These are phyloP conservation scores for Tachyglossus aculeatus DNA, from an alignment of 2,797 vertebrate species.

Conservation along the genomic window DNA sequence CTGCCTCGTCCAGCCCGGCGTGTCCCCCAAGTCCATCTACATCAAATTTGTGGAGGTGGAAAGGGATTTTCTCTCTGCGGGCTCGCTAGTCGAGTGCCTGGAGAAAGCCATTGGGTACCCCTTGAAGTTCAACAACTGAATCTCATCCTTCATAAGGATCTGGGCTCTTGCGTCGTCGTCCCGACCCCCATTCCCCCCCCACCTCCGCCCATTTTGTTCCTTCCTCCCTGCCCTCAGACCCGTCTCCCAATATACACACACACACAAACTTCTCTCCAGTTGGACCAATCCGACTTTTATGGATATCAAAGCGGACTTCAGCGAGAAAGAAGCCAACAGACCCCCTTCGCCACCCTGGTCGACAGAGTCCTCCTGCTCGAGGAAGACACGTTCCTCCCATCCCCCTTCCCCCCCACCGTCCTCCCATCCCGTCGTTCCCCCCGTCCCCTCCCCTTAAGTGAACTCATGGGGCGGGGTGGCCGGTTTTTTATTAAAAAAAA, in stretches of 20 bases:
- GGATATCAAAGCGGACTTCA: constrained; percentile 25
- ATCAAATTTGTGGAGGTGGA: constrained; percentile 98
- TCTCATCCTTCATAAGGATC: constrained; percentile 77
- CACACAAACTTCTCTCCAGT: constrained; percentile 3
- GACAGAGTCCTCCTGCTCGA: constrained; percentile 43
- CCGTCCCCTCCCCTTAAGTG: too few species aligned
- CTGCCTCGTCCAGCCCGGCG: constrained; percentile 76
- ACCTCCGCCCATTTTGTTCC: constrained; percentile 6
- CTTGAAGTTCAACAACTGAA: constrained; percentile 92
- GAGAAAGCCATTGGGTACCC: constrained; percentile 96
- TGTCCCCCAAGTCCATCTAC: constrained; percentile 84
- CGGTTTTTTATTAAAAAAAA: constrained; percentile 58
- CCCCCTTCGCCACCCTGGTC: too few species aligned
- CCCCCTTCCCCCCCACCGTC: too few species aligned
- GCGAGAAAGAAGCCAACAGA: constrained; percentile 34
- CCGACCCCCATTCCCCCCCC: constrained; percentile 15
- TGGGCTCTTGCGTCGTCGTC: constrained; percentile 51
- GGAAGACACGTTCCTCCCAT: too few species aligned
- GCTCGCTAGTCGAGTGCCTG: constrained; percentile 96
- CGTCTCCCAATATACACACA: too few species aligned
- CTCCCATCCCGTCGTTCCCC: too few species aligned
- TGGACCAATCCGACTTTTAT: constrained; percentile 34
- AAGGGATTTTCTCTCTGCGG: constrained; percentile 97
- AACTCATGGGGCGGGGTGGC: constrained; percentile 43
- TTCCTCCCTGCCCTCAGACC: constrained; percentile 38